Percentiles rank a stretch among this genome's conserved stretches.
Evolutionary conservation across 2,888 invertebrate genomes (phyloP).

Genomic region (Erpobdella octoculata): DNA sequence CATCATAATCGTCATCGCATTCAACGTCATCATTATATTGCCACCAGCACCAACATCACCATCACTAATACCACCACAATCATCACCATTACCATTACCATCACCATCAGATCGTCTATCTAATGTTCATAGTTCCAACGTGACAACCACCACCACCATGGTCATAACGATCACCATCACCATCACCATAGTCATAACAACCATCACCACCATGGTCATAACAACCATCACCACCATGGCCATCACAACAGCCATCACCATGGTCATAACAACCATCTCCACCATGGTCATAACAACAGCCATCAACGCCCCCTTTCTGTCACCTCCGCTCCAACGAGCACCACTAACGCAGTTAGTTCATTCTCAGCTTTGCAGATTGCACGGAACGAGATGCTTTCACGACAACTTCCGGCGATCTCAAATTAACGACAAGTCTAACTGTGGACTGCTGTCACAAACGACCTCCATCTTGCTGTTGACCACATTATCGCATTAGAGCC

Average conservation of each 20-base stretch:
- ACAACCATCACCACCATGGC: neutral
- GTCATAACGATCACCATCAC: slow-evolving; percentile 4
- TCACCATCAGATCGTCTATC: neutral
- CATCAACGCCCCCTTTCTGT: neutral
- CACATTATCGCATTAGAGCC: too few species aligned
- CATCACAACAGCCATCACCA: neutral
- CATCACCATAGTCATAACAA: slow-evolving; percentile 3
- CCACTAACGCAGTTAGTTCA: neutral
- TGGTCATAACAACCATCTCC: neutral
- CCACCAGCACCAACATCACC: neutral
- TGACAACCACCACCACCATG: neutral
- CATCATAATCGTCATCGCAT: neutral
- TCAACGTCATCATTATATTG: neutral
- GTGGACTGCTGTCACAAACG: too few species aligned
- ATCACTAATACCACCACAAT: neutral
- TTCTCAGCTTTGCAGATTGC: too few species aligned
- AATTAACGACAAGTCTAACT: too few species aligned
- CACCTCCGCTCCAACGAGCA: neutral
- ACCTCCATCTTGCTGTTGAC: too few species aligned
- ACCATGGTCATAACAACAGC: neutral
- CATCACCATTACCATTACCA: neutral
- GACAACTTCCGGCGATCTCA: too few species aligned
- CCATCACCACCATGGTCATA: neutral
- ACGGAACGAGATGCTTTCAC: too few species aligned
- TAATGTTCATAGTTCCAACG: neutral